These are phyloP conservation scores for Neofelis nebulosa DNA, from an alignment of 2,113 vertebrate species.

Conservation along the genomic window DNA sequence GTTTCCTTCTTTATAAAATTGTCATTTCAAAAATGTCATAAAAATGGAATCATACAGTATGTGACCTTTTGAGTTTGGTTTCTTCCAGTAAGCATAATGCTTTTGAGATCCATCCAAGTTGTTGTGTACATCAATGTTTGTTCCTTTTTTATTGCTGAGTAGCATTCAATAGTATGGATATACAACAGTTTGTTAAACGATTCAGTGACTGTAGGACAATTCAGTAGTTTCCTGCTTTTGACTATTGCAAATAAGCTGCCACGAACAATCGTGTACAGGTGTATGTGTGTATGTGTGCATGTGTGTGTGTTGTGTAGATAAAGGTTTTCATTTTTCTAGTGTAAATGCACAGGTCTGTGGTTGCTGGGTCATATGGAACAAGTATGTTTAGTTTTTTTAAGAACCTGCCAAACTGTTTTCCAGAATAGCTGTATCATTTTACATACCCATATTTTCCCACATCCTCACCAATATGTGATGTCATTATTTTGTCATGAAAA, in stretches of 20 bases:
- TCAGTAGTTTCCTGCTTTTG: neutral
- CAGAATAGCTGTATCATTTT: neutral
- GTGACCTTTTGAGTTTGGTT: neutral
- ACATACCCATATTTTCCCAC: neutral
- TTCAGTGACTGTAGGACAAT: neutral
- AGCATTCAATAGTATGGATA: neutral
- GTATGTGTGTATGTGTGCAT: neutral
- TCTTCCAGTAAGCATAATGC: neutral
- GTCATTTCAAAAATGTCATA: neutral
- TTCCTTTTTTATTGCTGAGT: neutral
- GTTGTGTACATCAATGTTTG: neutral
- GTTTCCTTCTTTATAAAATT: neutral
- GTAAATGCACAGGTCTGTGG: neutral
- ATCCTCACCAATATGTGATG: neutral
- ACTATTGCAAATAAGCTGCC: neutral
- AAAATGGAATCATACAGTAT: conserved; percentile 17
- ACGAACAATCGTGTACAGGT: neutral
- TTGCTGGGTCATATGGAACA: neutral
- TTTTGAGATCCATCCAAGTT: neutral
- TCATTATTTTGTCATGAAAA: neutral
- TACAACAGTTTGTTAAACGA: neutral
- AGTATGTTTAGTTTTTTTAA: neutral
- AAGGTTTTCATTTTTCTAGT: conserved; percentile 1
- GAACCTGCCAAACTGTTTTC: neutral
- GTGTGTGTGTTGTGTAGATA: neutral